Conservation (phyloP, 2,888 invertebrate species). For the Pseudococcus jackbeardsleyi region DNA sequence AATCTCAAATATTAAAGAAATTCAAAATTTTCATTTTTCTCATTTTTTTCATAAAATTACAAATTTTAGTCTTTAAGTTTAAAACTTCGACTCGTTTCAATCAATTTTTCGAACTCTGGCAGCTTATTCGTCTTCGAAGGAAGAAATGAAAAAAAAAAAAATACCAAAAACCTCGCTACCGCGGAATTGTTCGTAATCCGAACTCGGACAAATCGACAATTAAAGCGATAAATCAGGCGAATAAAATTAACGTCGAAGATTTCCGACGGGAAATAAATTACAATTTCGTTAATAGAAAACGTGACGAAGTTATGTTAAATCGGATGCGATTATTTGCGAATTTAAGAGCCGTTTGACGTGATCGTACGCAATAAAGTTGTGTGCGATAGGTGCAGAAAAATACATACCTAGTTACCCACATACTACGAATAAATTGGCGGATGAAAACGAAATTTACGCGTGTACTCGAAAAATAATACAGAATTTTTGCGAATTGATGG, state of each 20-base stretch:
- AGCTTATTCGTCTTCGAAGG: no score
- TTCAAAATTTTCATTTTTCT: no score
- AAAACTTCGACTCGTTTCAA: no score
- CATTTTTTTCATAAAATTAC: no score
- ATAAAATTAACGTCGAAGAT: conserved; percentile 14
- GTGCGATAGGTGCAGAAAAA: background rate
- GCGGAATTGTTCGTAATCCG: background rate
- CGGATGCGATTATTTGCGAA: conserved; percentile 24
- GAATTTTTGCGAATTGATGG: background rate
- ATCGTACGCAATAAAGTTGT: background rate
- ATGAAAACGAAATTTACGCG: background rate
- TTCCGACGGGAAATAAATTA: background rate
- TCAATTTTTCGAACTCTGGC: no score
- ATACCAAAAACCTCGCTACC: background rate
- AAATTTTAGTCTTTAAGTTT: no score
- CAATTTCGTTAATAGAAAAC: conserved; percentile 31
- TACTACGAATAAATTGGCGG: no score
- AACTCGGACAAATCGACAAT: background rate
- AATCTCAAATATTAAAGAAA: no score
- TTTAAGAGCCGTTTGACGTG: conserved; percentile 15
- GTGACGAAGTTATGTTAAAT: conserved; percentile 47
- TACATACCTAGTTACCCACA: background rate
- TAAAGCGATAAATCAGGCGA: conserved; percentile 14
- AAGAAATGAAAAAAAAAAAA: no score
- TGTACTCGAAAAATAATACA: background rate